These are phyloP conservation scores for Stichodactyla helianthus DNA, from an alignment of 64 coral and sea anemone species.

Conservation along the genomic window DNA sequence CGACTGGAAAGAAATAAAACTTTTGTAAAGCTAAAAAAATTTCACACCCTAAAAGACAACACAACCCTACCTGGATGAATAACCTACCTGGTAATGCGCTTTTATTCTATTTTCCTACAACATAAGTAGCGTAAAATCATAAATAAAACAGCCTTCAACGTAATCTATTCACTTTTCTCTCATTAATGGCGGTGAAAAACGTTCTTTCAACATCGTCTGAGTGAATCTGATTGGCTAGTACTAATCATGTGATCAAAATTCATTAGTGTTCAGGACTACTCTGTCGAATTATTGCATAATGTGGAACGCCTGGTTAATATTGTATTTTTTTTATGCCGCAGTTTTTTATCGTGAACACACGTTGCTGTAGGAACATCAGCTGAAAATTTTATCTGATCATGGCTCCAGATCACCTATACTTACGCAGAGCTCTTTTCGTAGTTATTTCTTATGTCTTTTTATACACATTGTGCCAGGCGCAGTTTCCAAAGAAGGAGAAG, in stretches of 20 bases:
- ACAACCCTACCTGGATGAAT: slow-evolving; percentile 3
- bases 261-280: neutral
- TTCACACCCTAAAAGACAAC: neutral
- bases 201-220: neutral
- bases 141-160: neutral
- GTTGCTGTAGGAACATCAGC: neutral
- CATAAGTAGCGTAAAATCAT: neutral
- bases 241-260: neutral
- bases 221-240: neutral
- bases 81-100: neutral
- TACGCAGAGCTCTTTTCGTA: neutral
- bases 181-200: neutral
- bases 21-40: neutral
- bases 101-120: neutral
- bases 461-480: slow-evolving; percentile 12
- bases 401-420: neutral
- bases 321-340: neutral
- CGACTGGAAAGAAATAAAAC: neutral
- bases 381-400: neutral
- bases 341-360: neutral
- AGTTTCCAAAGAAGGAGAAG: slow-evolving; percentile 87
- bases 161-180: neutral
- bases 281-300: neutral
- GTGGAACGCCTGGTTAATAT: neutral
- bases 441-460: neutral